Base-by-base conservation (phyloP, 2,113 vertebrate species). In the Odobenus rosmarus region DNA sequence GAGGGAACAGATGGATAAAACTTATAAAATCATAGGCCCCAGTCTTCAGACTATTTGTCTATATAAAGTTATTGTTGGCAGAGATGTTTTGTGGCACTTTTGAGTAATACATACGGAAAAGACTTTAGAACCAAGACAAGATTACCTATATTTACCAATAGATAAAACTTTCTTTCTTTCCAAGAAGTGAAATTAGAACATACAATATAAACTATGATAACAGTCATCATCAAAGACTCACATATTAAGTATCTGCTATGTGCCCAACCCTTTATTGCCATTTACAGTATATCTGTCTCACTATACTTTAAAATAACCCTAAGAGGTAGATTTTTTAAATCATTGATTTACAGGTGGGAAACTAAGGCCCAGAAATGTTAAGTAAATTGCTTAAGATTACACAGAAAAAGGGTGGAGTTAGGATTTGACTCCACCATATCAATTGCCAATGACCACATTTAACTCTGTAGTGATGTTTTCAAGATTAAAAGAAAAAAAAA, bases 11-110 rank as follows among this genome's bases (percentile, higher is more conserved):
- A 83, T 69, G 28, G 55, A 31, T 85, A 82, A 95, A 95, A 26
- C 64, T 79, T 93, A 55, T 8, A 84, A 67, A 87, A 81, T 92
- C 72, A 10, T 23, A 77, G 76, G 28, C 24, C 57, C 21, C 76
- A 85, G 26, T 4, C 82, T 93, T 96, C 24, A 51, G 42, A 69
- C 51, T 10, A 87, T 95, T 93, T 89, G 82, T 97, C 5, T 93
- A 55, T 90, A 69, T 72, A 82, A 88, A 76, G 62, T 96, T 97
- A 71, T 21, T 88, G 72, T 92, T 93, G 39, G 64, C 42, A 96
- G 55, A 95, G n/a, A 87, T 33, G 57, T 93, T 90, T 80, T 90
- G 39, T 92, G 33, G 59, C 86, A 95, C 79, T 95, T 95, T 96
- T 69, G 67, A 93, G 64, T 90, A 92, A 36, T 24, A 61, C 10